Conservation (phyloP, 2,888 invertebrate species). For the Lithophane leautieri region DNA sequence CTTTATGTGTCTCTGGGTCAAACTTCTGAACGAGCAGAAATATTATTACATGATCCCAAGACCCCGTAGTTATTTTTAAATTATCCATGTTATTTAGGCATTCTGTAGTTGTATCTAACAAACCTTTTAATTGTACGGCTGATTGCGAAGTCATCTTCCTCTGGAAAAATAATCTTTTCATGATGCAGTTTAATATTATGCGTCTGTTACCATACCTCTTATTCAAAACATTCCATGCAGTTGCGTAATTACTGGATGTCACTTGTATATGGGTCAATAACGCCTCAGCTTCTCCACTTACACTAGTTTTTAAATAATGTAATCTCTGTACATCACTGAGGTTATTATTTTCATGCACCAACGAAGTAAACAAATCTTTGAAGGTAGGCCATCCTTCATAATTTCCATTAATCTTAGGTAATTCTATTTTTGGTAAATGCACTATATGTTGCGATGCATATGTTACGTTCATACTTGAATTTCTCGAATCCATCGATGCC, state of each 20-base stretch:
- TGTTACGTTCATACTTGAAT: no score
- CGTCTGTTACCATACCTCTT: conserved; percentile 1
- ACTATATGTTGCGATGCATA: no score
- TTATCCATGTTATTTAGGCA: not conserved
- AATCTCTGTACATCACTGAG: not conserved
- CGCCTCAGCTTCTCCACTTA: not conserved
- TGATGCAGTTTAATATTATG: not conserved
- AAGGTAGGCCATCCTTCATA: no score
- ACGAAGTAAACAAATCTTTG: no score
- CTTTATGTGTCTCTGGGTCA: not conserved
- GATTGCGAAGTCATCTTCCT: not conserved
- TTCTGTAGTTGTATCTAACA: not conserved
- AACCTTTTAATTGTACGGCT: not conserved
- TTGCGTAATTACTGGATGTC: conserved; percentile 3
- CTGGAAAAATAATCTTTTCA: not conserved
- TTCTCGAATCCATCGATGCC: no score
- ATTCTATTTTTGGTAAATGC: no score
- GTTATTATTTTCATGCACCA: no score
- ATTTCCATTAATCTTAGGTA: no score
- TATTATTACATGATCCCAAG: not conserved
- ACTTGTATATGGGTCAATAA: not conserved
- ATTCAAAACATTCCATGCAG: conserved; percentile 1
- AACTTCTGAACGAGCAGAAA: not conserved
- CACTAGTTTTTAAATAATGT: not conserved
- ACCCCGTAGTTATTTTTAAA: not conserved